Evolutionary conservation across 1,140 invertebrate species (phyloP), one percentile per base, ranked within the genome.

Genomic region (Hyphantria cunea): DNA sequence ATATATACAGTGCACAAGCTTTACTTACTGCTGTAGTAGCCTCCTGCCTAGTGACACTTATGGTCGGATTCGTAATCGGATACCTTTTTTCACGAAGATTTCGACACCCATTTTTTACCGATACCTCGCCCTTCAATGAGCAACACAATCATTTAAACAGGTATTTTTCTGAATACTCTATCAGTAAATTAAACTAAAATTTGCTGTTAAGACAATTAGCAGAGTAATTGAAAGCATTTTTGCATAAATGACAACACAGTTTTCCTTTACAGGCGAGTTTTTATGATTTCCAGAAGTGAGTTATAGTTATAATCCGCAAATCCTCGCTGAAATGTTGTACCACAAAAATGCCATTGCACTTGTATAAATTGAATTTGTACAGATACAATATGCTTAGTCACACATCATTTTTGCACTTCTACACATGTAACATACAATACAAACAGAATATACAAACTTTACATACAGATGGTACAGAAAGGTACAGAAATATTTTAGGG

Each of bases 61-160:
- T 96, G 78, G 92, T 96, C 33, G 96, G 96, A 34, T 97, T 97
- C 83, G 94, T 96, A 41, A 94, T 94, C 53, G 96, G 96, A 3
- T 97, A 96, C 82, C 93, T 96, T 71, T 96, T 97, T 83, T 96
- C 95, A 7, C 93, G 95, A 66, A 91, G 95, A 85, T 94, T 96
- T 90, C 93, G 95, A 14, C 93, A 93, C 64, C 93, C 94, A 37
- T 93, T 94, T 63, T 95, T 95, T 74, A 93, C 94, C 52, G 94
- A 95, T 72, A 94, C 94, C 67, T 93, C 95, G 42, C 93, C 94
- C 70, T 95, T 95, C 86, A 94, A 94, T 65, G 94, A 95, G 79
- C 94, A 95, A 84, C 90, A 91, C 78, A 91, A 91, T 74, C 87
- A 91, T 73, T 81, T 91, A 65, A 91, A 91, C 76, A 91, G 90